Evolutionary conservation across 2,888 invertebrate species (phyloP), one percentile per base, ranked within the genome.

Genomic region (Sinotaia quadrata): DNA sequence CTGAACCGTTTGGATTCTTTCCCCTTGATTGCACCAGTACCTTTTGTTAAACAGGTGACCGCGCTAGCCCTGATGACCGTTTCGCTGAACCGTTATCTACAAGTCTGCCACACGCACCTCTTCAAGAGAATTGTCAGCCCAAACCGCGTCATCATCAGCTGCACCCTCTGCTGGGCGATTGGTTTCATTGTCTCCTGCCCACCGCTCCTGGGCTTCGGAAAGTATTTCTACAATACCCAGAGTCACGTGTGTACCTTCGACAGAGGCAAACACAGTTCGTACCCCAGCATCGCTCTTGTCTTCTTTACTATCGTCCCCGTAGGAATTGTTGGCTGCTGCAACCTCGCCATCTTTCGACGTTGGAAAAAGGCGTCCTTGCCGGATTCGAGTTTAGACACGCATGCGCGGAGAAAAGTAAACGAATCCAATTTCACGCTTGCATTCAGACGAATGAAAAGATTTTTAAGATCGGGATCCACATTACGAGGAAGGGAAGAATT

Each of bases 1-100:
- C n/a, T n/a, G n/a, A n/a, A n/a, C n/a, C n/a, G n/a, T n/a, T n/a
- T n/a, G n/a, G n/a, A n/a, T n/a, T n/a, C n/a, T n/a, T n/a, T n/a
- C n/a, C n/a, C n/a, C n/a, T n/a, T n/a, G n/a, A n/a, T n/a, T n/a
- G n/a, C n/a, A n/a, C n/a, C n/a, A n/a, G n/a, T n/a, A n/a, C n/a
- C n/a, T n/a, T n/a, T n/a, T n/a, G n/a, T n/a, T 2, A 34, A 27
- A 15, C 60, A 60, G 60, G 33, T 29, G 41, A 57, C 66, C 18
- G 10, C 37, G 5, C 4, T 49, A 18, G 33, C 49, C 5, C 58
- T 66, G 47, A 27, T 49, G 0, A 49, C 27, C 49, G 58, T 66
- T 51, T 49, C 66, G 24, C 33, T 66, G 12, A 66, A 66, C 66
- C 66, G 66, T 27, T 66, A 66, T 51, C 41, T 58, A 29, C 57